Evolutionary conservation across 2,888 invertebrate genomes (phyloP).

Genomic region (Acanthacorydalis orientalis): DNA sequence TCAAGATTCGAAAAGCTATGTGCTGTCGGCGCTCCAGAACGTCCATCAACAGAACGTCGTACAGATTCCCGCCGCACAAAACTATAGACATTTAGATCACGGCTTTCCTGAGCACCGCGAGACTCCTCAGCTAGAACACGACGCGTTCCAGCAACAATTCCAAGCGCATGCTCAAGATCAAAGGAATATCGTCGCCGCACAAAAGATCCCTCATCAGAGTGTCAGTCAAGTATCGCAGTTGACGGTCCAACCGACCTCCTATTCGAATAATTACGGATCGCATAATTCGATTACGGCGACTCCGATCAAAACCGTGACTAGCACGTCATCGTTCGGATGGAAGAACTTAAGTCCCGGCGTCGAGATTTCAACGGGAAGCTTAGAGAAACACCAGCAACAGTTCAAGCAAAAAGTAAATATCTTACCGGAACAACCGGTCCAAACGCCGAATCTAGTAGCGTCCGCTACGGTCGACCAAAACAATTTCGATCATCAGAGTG

Average conservation of each 20-base stretch:
- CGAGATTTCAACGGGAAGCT: constrained; percentile 15
- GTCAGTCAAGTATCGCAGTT: neutral
- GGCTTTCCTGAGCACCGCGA: neutral
- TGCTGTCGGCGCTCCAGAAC: neutral
- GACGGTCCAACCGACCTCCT: neutral
- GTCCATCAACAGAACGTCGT: constrained; percentile 8
- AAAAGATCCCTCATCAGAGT: neutral
- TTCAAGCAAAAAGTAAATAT: neutral
- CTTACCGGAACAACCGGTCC: neutral
- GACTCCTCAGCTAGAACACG: neutral
- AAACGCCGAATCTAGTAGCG: neutral
- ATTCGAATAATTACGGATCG: constrained; percentile 11
- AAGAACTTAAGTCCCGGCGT: constrained; percentile 18
- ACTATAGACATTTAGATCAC: too few relatives aligned
- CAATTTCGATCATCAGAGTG: constrained; percentile 27
- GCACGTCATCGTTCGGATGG: constrained; percentile 12
- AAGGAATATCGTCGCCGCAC: neutral
- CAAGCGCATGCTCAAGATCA: neutral
- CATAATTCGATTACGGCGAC: constrained; percentile 10
- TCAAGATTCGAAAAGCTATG: too few relatives aligned
- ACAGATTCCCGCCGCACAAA: too few relatives aligned
- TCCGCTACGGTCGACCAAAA: neutral
- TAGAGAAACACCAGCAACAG: constrained; percentile 5
- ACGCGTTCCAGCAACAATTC: neutral
- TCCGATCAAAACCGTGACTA: neutral